phyloP scores from a whole-genome alignment of 2,888 invertebrate species.

The Corbicula japonica region DNA sequence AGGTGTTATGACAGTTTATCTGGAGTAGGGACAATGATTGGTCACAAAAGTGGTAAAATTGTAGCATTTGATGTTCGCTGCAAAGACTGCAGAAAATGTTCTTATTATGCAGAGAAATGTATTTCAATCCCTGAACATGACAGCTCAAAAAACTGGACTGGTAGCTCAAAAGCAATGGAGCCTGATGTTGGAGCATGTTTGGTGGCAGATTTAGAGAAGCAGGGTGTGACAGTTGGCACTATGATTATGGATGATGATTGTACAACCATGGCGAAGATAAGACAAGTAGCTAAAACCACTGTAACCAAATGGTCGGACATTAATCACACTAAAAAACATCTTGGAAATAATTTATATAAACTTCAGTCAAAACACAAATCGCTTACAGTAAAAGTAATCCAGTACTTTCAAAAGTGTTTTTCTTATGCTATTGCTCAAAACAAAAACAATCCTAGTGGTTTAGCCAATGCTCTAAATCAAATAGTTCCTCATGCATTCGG shows the following conservation, averaged over 20 bases:
- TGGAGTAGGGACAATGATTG: too few species aligned
- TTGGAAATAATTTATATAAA: slow-evolving; percentile 44
- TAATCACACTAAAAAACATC: slow-evolving; percentile 55
- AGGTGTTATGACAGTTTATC: too few species aligned
- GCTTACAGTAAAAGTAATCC: slow-evolving; percentile 37
- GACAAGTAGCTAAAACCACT: slow-evolving; percentile 23
- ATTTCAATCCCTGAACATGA: slow-evolving; percentile 28
- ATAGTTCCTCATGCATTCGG: slow-evolving; percentile 49
- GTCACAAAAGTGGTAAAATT: too few species aligned
- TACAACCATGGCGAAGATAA: slow-evolving; percentile 51
- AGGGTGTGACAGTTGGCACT: slow-evolving; percentile 34
- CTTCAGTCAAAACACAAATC: slow-evolving; percentile 56
- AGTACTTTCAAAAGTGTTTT: slow-evolving; percentile 51
- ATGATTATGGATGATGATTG: slow-evolving; percentile 62
- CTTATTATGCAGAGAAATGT: too few species aligned
- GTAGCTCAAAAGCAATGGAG: slow-evolving; percentile 59
- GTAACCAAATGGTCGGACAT: slow-evolving; percentile 56
- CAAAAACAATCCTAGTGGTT: slow-evolving; percentile 31
- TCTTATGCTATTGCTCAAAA: slow-evolving; percentile 52
- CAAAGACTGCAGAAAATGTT: too few species aligned
- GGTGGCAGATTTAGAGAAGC: slow-evolving; percentile 42
- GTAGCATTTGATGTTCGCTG: too few species aligned
- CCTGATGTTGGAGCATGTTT: slow-evolving; percentile 44
- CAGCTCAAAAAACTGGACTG: slow-evolving; percentile 44
- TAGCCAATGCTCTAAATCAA: slow-evolving; percentile 15